Base-by-base conservation (phyloP, 2,797 vertebrate species). In the Poliocrania exsul region DNA sequence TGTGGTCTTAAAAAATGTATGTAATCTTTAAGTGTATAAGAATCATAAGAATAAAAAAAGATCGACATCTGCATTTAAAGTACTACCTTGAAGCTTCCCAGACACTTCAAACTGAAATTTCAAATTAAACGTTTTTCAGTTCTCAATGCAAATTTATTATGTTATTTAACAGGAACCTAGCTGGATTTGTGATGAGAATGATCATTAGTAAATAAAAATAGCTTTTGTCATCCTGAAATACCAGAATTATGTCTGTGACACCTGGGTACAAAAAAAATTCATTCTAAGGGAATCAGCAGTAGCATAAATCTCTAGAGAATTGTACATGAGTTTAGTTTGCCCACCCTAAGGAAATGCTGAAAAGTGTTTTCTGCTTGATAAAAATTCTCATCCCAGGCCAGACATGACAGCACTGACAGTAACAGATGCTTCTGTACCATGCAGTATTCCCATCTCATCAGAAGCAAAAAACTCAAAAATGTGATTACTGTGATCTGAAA, bases 141-240 rank as follows among this genome's bases (percentile, higher is more conserved):
- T 84, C 26, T 84, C 16, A 38, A 10, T 89, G 56, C 11, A 6
- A 47, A 6, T 67, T 85, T 83, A 51, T 42, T 44, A 8, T 14
- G 13, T 58, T 67, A 82, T 26, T 35, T 91, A 78, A 50, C 5
- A 15, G 71, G 25, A 82, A 42, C 11, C 16, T 73, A 31, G 9
- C 2, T 57, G 44, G 11, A 53, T 60, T 65, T 73, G 40, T 81
- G 38, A 50, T 73, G 40, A 71, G 37, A 53, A 6, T 65, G 47
- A 17, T 79, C 6, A 46, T 67, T 50, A 67, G 54, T 78, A 88
- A 64, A 51, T 51, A 80, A 84, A 64, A 20, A 51, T 72, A 86
- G 13, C n/a, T 81, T 75, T 93, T 81, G 37, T 81, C 84, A 90
- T 92, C 66, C 49, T 75, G 58, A 83, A 86, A 70, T 81, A 67